A percentile compares a stretch with the other conserved stretches of the same genome.
Evolutionary conservation across 2,113 vertebrate species (phyloP).

Genomic region (Bungarus multicinctus): DNA sequence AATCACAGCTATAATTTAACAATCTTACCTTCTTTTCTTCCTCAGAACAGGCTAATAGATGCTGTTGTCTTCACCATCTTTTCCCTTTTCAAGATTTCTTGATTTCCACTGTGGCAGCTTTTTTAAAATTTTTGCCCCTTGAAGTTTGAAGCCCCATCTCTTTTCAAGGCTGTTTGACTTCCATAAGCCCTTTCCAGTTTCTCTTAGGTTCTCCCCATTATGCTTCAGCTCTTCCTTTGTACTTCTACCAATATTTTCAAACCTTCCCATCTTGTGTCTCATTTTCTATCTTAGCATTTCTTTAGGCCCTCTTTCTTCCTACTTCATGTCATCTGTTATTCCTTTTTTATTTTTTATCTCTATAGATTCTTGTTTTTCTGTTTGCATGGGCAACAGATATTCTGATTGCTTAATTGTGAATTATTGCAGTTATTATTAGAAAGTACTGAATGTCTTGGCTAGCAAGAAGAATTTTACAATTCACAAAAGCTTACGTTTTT

Average conservation of each 20-base stretch:
- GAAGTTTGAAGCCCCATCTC: not conserved
- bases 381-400: not conserved
- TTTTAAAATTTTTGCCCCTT: not conserved
- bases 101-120: not conserved
- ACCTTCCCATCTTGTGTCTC: not conserved
- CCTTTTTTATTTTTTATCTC: not conserved
- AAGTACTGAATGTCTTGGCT: not conserved
- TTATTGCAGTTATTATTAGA: not conserved
- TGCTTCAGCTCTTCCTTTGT: not conserved
- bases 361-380: not conserved
- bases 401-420: not conserved
- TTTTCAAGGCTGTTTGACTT: not conserved
- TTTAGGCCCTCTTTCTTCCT: not conserved
- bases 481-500: not conserved
- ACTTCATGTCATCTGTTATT: not conserved
- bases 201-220: not conserved
- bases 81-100: not conserved
- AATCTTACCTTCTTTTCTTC: not conserved
- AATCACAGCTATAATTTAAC: not conserved
- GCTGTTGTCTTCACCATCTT: not conserved
- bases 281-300: not conserved
- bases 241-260: not conserved
- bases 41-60: not conserved
- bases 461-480: not conserved
- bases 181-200: not conserved